Evolutionary conservation across 2,113 vertebrate genomes (phyloP), one percentile per base, ranked within the genome.

Genomic region (Xerus inauris): DNA sequence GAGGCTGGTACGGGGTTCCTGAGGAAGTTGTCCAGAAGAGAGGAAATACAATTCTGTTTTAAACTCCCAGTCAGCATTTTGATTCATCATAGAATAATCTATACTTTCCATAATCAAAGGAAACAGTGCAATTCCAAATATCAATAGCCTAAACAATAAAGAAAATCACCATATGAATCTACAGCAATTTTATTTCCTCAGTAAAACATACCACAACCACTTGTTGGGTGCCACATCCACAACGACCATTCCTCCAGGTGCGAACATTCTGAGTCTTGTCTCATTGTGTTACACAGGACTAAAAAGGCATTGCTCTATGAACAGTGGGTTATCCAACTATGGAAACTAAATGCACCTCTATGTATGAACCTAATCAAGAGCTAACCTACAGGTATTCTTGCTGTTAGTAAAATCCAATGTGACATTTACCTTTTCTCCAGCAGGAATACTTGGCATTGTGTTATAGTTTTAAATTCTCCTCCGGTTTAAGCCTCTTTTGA

Each of bases 41-140:
- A 99, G 98, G 62, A 99, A 99, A 98, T 99, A 99, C 0, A 98
- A 92, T 45, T 98, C 97, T 6, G 99, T 98, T 1, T 98, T 97
- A 95, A 99, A 98, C 96, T 99, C 99, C 79, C 98, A 98, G 0
- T 98, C 92, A 0, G 51, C 97, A 32, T 87, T 91, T 30, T 97
- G 95, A 89, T 96, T 88, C 95, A 98, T 95, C 79, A 97, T 76
- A 32, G 96, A 72, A 5, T 94, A 96, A 72, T 96, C 71, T 79
- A 98, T n/a, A 0, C 98, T 95, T 8, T 98, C 38, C 20, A 99
- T 62, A 82, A 99, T 65, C 88, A 98, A 47, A 2, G 99, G 97
- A 0, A 98, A 83, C 6, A 99, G 80, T 45, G 99, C 98, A 84
- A 99, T 82, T 94, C 98, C 98, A 97, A 99, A 97, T 59, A 99